Percentiles rank a stretch among this genome's conserved stretches.
Conservation (phyloP, 2,113 vertebrate genomes). For the Scomber colias region DNA sequence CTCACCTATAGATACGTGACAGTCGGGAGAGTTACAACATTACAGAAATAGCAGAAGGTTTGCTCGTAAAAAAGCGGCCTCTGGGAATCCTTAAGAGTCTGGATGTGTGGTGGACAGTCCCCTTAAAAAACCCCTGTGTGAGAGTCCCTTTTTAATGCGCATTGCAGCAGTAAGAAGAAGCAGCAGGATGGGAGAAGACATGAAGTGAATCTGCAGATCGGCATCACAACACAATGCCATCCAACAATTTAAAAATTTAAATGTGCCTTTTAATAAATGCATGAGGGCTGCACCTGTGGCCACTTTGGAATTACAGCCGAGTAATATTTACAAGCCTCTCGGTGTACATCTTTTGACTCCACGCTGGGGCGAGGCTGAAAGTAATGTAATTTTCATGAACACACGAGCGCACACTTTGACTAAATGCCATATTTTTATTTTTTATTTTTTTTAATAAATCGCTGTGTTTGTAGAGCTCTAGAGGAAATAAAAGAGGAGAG, state of each 20-base stretch:
- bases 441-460: conserved; percentile 12
- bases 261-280: conserved; percentile 69
- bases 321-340: conserved; percentile 56
- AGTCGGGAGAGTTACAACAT: too few species aligned
- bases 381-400: conserved; percentile 59
- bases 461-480: conserved; percentile 34
- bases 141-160: conserved; percentile 23
- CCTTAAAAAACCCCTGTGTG: background rate
- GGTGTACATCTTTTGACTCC: conserved; percentile 39
- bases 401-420: background rate
- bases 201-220: conserved; percentile 15
- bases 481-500: background rate
- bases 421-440: conserved; percentile 21
- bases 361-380: conserved; percentile 19
- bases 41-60: background rate
- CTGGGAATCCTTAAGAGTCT: background rate
- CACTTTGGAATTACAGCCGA: conserved; percentile 53
- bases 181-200: conserved; percentile 22
- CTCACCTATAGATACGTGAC: background rate
- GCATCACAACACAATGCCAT: conserved; percentile 30
- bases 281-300: conserved; percentile 69
- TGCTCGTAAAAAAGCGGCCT: background rate
- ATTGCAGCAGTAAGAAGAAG: background rate
- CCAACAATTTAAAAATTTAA: conserved; percentile 56
- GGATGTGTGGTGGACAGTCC: background rate